Evolutionary conservation across 2,113 vertebrate genomes (phyloP).

Genomic region (Australoheros scitulus): DNA sequence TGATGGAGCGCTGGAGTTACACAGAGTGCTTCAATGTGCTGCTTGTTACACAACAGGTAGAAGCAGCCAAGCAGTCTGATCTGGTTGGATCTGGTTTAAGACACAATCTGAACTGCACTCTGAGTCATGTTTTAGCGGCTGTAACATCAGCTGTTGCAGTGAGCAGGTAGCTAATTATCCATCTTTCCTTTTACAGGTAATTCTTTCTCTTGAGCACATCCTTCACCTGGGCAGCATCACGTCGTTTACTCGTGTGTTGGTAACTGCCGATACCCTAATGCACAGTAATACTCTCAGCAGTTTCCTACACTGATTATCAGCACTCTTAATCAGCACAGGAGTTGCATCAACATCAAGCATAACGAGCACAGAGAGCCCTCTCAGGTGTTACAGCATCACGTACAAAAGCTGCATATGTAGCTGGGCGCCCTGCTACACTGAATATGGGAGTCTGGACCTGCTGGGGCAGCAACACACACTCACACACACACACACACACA

Average conservation of each 20-base stretch:
- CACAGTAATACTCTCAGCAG: neutral
- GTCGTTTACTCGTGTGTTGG: neutral
- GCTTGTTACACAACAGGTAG: slow-evolving; percentile 36
- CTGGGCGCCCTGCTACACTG: neutral
- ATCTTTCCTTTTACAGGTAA: neutral
- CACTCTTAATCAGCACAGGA: neutral
- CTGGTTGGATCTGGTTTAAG: slow-evolving; percentile 39
- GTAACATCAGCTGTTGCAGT: neutral
- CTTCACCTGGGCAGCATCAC: neutral
- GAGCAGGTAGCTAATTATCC: slow-evolving; percentile 11
- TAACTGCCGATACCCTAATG: neutral
- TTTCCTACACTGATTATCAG: neutral
- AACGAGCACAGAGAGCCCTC: neutral
- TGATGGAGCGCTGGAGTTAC: neutral
- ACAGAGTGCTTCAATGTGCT: neutral
- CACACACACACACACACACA: no score
- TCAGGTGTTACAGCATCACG: neutral
- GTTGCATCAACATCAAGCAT: slow-evolving; percentile 4
- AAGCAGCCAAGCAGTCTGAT: slow-evolving; percentile 28
- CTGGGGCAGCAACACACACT: neutral
- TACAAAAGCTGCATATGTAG: slow-evolving; percentile 3
- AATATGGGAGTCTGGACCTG: neutral
- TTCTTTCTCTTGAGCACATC: neutral
- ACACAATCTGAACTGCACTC: slow-evolving; percentile 8
- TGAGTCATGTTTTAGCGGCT: slow-evolving; percentile 26